Conservation (phyloP, 2,888 invertebrate genomes). For the Taphrorychus bicolor region DNA sequence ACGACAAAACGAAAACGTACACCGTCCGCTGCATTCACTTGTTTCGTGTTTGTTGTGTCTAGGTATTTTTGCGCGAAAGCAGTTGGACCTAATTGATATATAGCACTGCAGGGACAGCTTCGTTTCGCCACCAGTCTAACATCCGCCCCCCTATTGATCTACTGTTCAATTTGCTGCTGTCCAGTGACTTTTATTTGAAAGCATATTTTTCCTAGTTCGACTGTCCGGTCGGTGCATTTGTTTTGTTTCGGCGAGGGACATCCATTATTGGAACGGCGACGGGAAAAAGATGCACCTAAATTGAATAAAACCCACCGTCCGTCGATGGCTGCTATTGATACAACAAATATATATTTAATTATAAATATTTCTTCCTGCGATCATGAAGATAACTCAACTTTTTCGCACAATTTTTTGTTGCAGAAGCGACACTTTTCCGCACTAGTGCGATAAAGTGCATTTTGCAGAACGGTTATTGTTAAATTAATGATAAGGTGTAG, state of each 20-base stretch:
- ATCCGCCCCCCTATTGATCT: constrained; percentile 42
- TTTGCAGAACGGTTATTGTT: too few relatives aligned
- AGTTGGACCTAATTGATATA: constrained; percentile 54
- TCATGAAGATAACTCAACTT: too few relatives aligned
- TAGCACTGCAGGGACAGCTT: constrained; percentile 51
- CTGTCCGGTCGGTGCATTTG: not conserved
- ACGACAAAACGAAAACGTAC: constrained; percentile 23
- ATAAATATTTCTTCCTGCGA: too few relatives aligned
- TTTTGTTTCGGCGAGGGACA: not conserved
- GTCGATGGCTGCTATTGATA: too few relatives aligned
- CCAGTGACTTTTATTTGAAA: constrained; percentile 34
- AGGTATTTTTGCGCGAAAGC: constrained; percentile 48
- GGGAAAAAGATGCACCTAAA: too few relatives aligned
- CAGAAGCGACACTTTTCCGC: too few relatives aligned
- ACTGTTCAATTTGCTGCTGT: constrained; percentile 33
- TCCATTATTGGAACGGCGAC: not conserved
- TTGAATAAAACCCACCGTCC: too few relatives aligned
- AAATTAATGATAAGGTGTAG: too few relatives aligned
- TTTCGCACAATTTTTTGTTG: too few relatives aligned
- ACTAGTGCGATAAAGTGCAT: too few relatives aligned
- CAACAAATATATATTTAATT: too few relatives aligned
- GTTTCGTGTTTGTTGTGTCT: constrained; percentile 35
- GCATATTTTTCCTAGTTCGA: constrained; percentile 27
- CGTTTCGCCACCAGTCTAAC: constrained; percentile 34
- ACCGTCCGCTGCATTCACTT: constrained; percentile 30